Evolutionary conservation across 1,140 invertebrate species (phyloP), one percentile per base, ranked within the genome.

Genomic region (Orussus abietinus): DNA sequence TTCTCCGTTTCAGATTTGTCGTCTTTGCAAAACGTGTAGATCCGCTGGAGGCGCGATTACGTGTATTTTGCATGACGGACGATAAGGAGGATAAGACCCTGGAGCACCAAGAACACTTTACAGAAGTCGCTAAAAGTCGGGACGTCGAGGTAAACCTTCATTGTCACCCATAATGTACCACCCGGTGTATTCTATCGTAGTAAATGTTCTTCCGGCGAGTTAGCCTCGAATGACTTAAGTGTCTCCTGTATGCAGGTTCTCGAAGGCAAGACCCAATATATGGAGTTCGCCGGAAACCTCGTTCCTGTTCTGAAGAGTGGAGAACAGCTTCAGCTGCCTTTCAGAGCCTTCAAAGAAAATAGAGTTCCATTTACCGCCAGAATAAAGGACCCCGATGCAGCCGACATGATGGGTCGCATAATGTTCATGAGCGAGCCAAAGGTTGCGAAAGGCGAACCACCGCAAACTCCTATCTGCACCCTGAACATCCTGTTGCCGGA

Each of bases 11-110:
- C 48, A 81, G 86, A 58, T 96, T 98, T 71, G 91, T 95, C 30
- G 89, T 97, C 18, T 92, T 96, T 59, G 90, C 91, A 19, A 96
- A 96, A 74, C 79, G 93, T 33, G 82, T 91, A 25, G 91, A 92
- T 64, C 77, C 81, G 26, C 69, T 88, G 18, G 94, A 97, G 72
- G 91, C 92, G 15, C 80, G 92, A 51, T 75, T 97, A 17, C 80
- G 94, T 19, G 86, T 96, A 20, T 94, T 97, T 65, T 96, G 93
- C 69, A 96, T 98, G 87, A 98, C 94, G 0, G 95, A 98, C 68
- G 90, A 97, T 67, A 91, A 92, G 63, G 92, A 96, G 58, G 94
- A 97, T 59, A 97, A 98, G 69, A 96, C 94, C 1, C 69, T 98
- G 30, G 88, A 94, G 69, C 84, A 85, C 56, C 90, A 96, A 75